Base-by-base conservation (phyloP, 2,797 vertebrate species). In the Aplochiton taeniatus region DNA sequence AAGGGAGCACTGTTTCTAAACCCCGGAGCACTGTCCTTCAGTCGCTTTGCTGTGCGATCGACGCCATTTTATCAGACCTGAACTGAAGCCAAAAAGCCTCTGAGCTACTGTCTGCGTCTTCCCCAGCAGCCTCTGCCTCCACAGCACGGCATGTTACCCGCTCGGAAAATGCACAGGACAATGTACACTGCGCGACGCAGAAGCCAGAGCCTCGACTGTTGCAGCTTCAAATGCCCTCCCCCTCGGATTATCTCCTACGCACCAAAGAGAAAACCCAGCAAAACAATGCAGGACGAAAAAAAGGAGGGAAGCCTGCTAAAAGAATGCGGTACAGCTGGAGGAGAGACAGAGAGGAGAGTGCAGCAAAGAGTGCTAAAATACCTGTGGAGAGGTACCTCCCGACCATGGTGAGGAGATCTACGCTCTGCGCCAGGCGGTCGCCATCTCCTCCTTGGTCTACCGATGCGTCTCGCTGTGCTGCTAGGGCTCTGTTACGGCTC, bases 11-110 rank as follows among this genome's bases (percentile, higher is more conserved):
- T 79, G 80, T 80, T 84, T 87, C 77, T 80, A 77, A 87, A 46
- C 46, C 47, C 72, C 76, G 81, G 72, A 84, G 82, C 55, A 17
- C 72, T 72, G 81, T 89, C 82, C 83, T 86, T 90, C 85, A 86
- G 76, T 83, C 76, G 83, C 90, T 90, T 92, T 89, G 90, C 91
- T 90, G 85, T 85, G 82, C 75, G 88, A 92, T 89, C 87, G 93
- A 94, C 93, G 95, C 96, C 96, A 98, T 96, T 95, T 96, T 95
- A 94, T 94, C 93, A 91, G 88, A 89, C 77, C 92, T 95, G 93
- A 94, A 93, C 85, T 44, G 66, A 71, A 92, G 94, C 93, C 92
- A 94, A 93, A 90, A 93, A 85, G 73, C 86, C 91, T 88, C 74
- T 73, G 90, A 90, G 91, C 81, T 78, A 81, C 90, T 66, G 78